Conservation (phyloP, 1,140 invertebrate species). For the Carposina sasakii region DNA sequence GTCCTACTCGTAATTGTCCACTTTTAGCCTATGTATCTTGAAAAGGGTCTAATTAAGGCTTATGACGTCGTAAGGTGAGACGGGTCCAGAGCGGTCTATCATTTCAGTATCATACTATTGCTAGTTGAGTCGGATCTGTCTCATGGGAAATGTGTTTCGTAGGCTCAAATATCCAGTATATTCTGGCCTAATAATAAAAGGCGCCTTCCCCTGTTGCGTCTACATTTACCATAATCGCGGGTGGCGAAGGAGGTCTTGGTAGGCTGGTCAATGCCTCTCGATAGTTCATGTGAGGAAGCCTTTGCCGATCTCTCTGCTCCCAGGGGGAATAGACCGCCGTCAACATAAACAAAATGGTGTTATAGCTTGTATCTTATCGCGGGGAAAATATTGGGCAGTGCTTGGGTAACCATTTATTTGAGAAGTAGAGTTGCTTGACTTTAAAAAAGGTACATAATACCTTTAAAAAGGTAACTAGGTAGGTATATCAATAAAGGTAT, state of each 20-base stretch:
- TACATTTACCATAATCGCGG: constrained; percentile 11
- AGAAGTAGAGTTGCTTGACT: no score
- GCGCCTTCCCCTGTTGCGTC: constrained; percentile 23
- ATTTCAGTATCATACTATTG: constrained; percentile 40
- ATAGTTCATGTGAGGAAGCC: constrained; percentile 49
- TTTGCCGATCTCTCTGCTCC: constrained; percentile 43
- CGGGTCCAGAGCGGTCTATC: constrained; percentile 33
- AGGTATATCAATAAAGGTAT: no score
- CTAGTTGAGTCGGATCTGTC: constrained; percentile 32
- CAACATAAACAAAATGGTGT: constrained; percentile 64
- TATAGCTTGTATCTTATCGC: constrained; percentile 61
- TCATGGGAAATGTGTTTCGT: constrained; percentile 41
- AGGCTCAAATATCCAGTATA: constrained; percentile 30
- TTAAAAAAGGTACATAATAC: no score
- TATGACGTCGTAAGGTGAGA: no score
- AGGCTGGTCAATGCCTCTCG: constrained; percentile 23
- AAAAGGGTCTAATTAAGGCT: no score
- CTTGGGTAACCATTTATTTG: no score
- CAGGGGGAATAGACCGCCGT: constrained; percentile 48
- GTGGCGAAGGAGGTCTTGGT: constrained; percentile 16
- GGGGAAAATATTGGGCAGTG: constrained; percentile 47
- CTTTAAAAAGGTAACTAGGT: no score
- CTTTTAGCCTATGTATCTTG: no score
- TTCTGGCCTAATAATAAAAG: constrained; percentile 30
- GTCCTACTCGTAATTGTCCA: no score